Base-by-base conservation (phyloP, 1,140 invertebrate species). In the Saccostrea glomerata region DNA sequence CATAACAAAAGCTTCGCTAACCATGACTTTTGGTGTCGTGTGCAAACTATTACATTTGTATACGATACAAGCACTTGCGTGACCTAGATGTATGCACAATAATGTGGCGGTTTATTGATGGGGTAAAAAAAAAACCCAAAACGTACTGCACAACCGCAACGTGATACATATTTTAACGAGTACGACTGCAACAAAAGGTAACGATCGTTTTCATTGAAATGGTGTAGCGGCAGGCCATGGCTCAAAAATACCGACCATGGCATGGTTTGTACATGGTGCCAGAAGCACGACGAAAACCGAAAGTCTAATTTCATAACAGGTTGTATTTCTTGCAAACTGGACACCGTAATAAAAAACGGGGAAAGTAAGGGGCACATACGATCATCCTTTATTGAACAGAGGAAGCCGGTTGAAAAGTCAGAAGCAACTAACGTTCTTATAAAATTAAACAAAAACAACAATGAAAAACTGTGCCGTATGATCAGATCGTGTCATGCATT, bases 401-500 rank as follows among this genome's bases (percentile, higher is more conserved):
- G 30, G n/a, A 73, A 23, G n/a, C n/a, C 70, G 9, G 70, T 23
- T 17, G 70, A 73, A 73, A 36, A 36, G 12, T 36, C 30, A 36
- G 30, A 36, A 36, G 30, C 1, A 36, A n/a, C n/a, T 12, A 73
- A 73, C 11, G 3, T 73, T 17, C n/a, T 73, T 12, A 23, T 36
- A 12, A 73, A 11, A 12, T 73, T 73, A 23, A 36, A 2, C 70
- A 73, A 1, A 25, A 73, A 11, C n/a, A 2, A 36, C 70, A 23
- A 9, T 73, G 30, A 36, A 73, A 36, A 73, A n/a, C 11, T 36
- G 70, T 15, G n/a, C 11, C 9, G 70, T 17, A 83, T 83, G 25
- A 30, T 40, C 30, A 36, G 40, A 13, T n/a, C 25, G 13, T 83
- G 82, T 40, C 86, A 87, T 63, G 77, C 77, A 15, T 36, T 87